Evolutionary conservation across 2,797 vertebrate genomes (phyloP).

Genomic region (Crypturellus tataupa): DNA sequence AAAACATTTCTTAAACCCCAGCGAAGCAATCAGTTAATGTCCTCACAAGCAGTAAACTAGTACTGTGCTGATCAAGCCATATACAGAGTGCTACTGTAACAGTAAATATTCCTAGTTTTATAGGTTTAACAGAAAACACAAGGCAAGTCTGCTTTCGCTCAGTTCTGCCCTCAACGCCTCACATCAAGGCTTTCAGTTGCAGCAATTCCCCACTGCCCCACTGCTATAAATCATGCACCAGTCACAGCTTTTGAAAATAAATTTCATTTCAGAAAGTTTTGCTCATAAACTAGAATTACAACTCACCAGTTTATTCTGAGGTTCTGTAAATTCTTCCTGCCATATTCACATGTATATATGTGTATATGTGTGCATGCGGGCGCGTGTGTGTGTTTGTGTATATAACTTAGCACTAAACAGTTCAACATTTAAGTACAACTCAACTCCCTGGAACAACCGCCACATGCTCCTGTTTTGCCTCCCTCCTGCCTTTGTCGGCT

Average conservation of each 20-base stretch:
- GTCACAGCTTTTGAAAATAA: too few species aligned
- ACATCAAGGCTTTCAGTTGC: not conserved
- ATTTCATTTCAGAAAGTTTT: not conserved
- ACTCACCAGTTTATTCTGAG: not conserved
- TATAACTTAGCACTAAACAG: not conserved
- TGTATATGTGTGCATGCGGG: too few species aligned
- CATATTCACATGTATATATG: not conserved
- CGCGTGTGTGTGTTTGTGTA: too few species aligned
- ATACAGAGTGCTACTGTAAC: not conserved
- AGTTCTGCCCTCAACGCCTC: not conserved
- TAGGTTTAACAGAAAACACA: not conserved
- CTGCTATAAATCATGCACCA: not conserved
- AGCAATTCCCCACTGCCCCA: not conserved
- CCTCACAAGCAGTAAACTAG: not conserved
- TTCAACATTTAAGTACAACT: fast-evolving
- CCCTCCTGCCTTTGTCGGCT: not conserved
- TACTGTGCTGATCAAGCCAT: not conserved
- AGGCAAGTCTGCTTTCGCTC: not conserved
- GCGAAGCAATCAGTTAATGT: not conserved
- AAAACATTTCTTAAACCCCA: not conserved
- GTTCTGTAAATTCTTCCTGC: not conserved
- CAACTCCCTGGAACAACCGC: not conserved
- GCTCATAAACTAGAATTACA: not conserved
- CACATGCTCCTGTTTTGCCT: not conserved
- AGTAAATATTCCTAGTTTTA: not conserved